Conservation (phyloP, 2,888 invertebrate species). For the Sarcophaga rosellei region DNA sequence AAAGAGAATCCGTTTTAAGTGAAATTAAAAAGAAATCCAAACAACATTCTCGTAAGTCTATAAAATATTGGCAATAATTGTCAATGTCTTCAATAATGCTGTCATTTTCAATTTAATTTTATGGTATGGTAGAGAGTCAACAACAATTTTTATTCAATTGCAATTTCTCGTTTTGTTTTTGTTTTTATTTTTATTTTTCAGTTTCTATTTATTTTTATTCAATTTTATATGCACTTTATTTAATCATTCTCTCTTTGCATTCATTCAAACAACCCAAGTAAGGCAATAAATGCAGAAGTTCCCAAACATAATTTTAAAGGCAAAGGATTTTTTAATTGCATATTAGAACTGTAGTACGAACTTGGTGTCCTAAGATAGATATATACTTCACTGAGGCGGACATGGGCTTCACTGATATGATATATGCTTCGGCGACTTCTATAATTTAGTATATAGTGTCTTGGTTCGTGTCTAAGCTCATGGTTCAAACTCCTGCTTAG, state of each 20-base stretch:
- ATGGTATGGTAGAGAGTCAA: not conserved
- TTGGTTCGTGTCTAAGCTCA: too few species aligned
- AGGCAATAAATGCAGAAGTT: too few species aligned
- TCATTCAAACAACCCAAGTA: too few species aligned
- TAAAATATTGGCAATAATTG: slow-evolving; percentile 43
- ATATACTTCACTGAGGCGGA: too few species aligned
- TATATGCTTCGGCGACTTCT: too few species aligned
- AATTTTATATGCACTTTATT: slow-evolving; percentile 20
- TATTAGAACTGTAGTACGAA: too few species aligned
- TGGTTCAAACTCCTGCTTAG: too few species aligned
- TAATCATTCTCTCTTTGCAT: slow-evolving; percentile 4
- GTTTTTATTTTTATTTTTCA: not conserved
- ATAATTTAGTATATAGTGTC: too few species aligned
- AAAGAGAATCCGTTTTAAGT: not conserved
- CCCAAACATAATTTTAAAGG: too few species aligned
- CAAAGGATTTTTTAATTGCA: too few species aligned
- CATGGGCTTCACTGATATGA: too few species aligned
- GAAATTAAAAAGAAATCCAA: not conserved
- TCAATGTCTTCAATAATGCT: not conserved
- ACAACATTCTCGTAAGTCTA: not conserved
- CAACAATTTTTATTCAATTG: not conserved
- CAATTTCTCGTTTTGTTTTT: not conserved
- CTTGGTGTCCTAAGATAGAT: too few species aligned
- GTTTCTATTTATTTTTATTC: slow-evolving; percentile 16
- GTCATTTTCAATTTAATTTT: slow-evolving; percentile 38